These are phyloP conservation scores for Onychorhynchus coronatus DNA, from an alignment of 2,113 vertebrate species.

Conservation along the genomic window DNA sequence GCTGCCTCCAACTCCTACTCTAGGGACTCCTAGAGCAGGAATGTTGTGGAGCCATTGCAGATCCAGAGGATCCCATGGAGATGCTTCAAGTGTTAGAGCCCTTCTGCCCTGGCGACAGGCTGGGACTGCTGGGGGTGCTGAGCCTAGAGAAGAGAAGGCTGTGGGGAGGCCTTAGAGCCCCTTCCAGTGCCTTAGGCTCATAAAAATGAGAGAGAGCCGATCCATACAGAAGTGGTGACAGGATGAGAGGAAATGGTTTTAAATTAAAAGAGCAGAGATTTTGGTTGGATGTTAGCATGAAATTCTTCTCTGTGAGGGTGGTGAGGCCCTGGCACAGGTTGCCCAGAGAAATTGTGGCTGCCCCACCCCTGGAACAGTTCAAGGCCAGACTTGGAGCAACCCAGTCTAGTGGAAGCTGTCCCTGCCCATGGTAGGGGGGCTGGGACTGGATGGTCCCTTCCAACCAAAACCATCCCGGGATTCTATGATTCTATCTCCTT, in stretches of 20 bases:
- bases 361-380: neutral
- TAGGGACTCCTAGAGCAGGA: neutral
- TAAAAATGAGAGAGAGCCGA: neutral
- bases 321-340: fast-evolving
- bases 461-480: neutral
- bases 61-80: neutral
- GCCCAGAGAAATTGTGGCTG: neutral
- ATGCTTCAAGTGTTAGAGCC: neutral
- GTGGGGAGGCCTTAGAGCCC: neutral
- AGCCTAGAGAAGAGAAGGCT: neutral
- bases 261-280: neutral
- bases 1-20: neutral
- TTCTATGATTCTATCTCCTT: neutral
- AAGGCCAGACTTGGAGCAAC: neutral
- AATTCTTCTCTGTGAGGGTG: neutral
- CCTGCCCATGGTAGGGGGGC: neutral
- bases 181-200: neutral
- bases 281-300: neutral
- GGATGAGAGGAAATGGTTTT: neutral
- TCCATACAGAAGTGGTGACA: neutral
- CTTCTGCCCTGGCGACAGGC: neutral
- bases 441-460: no score
- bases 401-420: neutral
- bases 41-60: neutral
- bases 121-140: neutral